Conservation (phyloP, 2,113 vertebrate species). For the Catharus bicknelli region DNA sequence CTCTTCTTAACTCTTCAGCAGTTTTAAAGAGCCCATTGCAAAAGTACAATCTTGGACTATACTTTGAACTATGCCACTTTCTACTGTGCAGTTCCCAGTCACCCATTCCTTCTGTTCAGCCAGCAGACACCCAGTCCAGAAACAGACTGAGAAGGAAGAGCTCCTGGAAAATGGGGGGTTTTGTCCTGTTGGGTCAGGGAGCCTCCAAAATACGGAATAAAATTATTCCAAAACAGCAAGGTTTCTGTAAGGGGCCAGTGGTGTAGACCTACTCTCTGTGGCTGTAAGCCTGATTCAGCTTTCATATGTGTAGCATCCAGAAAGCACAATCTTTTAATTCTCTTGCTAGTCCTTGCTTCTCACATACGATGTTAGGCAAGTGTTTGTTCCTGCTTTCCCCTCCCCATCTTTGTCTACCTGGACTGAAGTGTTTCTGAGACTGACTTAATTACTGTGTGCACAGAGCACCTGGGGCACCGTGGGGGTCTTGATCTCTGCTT, state of each 20-base stretch:
- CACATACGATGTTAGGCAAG: not conserved
- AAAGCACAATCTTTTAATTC: not conserved
- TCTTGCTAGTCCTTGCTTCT: not conserved
- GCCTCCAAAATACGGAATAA: not conserved
- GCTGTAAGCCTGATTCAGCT: not conserved
- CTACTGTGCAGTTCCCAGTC: not conserved
- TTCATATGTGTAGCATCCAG: not conserved
- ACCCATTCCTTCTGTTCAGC: not conserved
- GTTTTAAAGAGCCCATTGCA: not conserved
- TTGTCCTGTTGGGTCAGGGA: not conserved
- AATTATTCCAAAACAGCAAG: not conserved
- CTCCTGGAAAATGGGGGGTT: not conserved
- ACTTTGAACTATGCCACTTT: not conserved
- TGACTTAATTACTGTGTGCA: not conserved
- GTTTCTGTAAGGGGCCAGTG: not conserved
- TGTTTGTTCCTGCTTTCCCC: not conserved
- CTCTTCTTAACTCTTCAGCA: not conserved
- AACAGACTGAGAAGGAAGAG: not conserved
- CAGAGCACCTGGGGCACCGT: not conserved
- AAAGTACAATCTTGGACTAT: not conserved
- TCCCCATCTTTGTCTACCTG: not conserved
- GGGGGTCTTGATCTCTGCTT: not conserved
- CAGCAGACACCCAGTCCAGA: not conserved
- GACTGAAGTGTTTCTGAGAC: not conserved
- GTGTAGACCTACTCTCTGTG: not conserved